These are phyloP conservation scores for Panthera leo DNA, from an alignment of 2,113 vertebrate species.

Conservation along the genomic window DNA sequence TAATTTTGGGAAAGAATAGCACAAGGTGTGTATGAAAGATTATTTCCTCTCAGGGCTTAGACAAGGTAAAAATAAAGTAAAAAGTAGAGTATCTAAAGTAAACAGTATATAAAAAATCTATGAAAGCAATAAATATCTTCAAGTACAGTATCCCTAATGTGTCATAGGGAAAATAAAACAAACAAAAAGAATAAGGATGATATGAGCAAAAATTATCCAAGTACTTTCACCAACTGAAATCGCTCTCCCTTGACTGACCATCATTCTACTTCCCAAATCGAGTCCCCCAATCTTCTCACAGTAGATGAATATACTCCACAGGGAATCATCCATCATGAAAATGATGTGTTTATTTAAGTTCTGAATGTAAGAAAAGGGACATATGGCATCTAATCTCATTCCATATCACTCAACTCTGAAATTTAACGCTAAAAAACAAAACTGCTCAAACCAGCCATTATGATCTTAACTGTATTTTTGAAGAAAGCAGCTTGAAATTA, in stretches of 20 bases:
- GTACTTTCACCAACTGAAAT: neutral
- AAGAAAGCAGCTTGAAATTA: neutral
- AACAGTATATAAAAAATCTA: neutral
- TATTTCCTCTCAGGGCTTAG: neutral
- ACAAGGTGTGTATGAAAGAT: neutral
- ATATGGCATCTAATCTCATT: neutral
- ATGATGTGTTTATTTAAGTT: neutral
- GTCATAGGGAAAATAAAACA: neutral
- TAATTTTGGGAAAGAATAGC: neutral
- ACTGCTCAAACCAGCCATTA: neutral
- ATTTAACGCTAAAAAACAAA: neutral
- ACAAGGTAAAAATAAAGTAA: neutral
- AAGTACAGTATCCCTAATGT: neutral
- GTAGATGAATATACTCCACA: neutral
- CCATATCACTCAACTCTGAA: neutral
- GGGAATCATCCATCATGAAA: neutral
- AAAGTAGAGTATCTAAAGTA: neutral
- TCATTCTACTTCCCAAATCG: neutral
- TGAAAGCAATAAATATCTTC: conserved; percentile 10
- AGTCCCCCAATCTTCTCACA: neutral
- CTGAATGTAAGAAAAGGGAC: neutral
- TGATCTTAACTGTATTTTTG: neutral
- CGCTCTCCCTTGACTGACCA: neutral
- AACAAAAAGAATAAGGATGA: neutral
- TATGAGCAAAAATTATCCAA: neutral